Evolutionary conservation across 2,797 vertebrate genomes (phyloP).

Genomic region (Lagocephalus sceleratus): DNA sequence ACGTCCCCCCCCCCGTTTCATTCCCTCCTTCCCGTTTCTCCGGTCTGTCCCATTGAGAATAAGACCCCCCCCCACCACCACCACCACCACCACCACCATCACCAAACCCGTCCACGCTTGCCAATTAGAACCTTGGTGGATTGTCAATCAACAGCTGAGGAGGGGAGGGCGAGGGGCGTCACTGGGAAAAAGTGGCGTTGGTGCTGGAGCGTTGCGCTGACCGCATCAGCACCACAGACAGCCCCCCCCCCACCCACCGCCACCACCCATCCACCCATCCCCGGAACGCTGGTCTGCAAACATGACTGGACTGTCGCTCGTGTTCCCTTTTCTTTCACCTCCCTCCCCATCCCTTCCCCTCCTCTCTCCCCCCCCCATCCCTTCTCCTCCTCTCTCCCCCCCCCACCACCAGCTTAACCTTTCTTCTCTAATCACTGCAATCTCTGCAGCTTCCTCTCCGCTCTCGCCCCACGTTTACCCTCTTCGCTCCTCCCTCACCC

Average conservation of each 20-base stretch:
- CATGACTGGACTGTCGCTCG: slow-evolving; percentile 37
- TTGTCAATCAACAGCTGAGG: slow-evolving; percentile 67
- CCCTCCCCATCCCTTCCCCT: slow-evolving; percentile 26
- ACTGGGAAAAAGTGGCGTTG: slow-evolving; percentile 24
- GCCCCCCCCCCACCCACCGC: too few species aligned
- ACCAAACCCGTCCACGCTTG: slow-evolving; percentile 60
- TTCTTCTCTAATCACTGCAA: neutral
- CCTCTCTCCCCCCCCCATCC: neutral
- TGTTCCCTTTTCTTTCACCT: slow-evolving; percentile 4
- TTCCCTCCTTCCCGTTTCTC: slow-evolving; percentile 22
- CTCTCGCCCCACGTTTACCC: slow-evolving; percentile 4
- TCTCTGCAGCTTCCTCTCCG: slow-evolving; percentile 4
- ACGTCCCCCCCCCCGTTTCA: slow-evolving; percentile 8
- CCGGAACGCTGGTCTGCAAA: slow-evolving; percentile 49
- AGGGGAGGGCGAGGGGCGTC: slow-evolving; percentile 41
- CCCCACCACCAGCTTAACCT: neutral
- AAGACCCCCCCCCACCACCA: slow-evolving; percentile 51
- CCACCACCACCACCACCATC: slow-evolving; percentile 23
- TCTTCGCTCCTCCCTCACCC: slow-evolving; percentile 17
- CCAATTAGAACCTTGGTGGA: slow-evolving; percentile 69
- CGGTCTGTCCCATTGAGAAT: slow-evolving; percentile 61
- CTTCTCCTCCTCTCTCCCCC: neutral
- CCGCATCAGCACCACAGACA: slow-evolving; percentile 66
- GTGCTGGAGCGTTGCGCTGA: neutral
- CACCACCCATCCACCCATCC: too few species aligned